Evolutionary conservation across 2,888 invertebrate genomes (phyloP).

Genomic region (Ptychoptera contaminata): DNA sequence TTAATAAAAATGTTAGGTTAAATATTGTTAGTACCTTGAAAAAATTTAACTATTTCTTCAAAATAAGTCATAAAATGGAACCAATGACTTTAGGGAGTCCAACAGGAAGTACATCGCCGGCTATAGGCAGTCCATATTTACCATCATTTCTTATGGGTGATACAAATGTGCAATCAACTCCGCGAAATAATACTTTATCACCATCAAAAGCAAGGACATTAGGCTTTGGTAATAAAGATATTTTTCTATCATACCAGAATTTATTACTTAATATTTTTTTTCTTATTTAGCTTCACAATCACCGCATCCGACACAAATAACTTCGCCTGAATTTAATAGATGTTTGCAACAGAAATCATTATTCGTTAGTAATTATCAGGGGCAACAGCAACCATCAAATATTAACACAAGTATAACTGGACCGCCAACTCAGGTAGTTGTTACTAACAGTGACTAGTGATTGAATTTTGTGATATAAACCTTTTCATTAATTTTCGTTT

Average conservation of each 20-base stretch:
- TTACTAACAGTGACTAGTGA: too few relatives aligned
- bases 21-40: too few relatives aligned
- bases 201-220: constrained; percentile 40
- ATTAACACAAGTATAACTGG: constrained; percentile 20
- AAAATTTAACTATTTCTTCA: too few relatives aligned
- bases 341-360: constrained; percentile 36
- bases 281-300: constrained; percentile 26
- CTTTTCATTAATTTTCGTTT: constrained; percentile 4
- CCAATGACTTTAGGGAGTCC: constrained; percentile 74
- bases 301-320: constrained; percentile 33
- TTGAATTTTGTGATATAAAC: too few relatives aligned
- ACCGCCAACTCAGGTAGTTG: constrained; percentile 20
- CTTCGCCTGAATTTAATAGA: constrained; percentile 34
- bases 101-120: constrained; percentile 51
- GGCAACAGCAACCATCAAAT: constrained; percentile 13
- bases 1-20: too few relatives aligned
- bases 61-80: constrained; percentile 45
- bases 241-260: not conserved
- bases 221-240: constrained; percentile 36
- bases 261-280: not conserved
- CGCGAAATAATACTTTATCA: constrained; percentile 40
- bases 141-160: constrained; percentile 69
- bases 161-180: constrained; percentile 38
- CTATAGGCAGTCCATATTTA: constrained; percentile 50
- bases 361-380: constrained; percentile 20